Evolutionary conservation across 2,888 invertebrate species (phyloP), one percentile per base, ranked within the genome.

Genomic region (Ariolimax columbianus): DNA sequence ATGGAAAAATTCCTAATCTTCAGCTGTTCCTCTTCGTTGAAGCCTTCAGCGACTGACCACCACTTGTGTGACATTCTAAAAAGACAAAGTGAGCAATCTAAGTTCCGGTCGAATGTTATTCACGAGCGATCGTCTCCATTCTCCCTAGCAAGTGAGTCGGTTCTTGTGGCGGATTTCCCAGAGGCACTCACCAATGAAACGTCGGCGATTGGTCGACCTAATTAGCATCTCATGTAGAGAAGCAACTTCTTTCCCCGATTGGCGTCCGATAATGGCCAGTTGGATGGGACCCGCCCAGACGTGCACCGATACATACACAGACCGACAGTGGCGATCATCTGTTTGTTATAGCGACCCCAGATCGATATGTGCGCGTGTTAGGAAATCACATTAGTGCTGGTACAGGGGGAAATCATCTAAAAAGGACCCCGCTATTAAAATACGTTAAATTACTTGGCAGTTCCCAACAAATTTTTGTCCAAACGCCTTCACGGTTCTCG

Each of bases 371-470:
- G 70, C 77, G 73, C 77, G 86, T 63, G 86, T 55, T 40, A 83
- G 81, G 43, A 87, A 87, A 88, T 88, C 86, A 86, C 83, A 87
- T 88, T 87, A 87, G 68, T 36, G 68, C 43, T 19, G 83, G 82
- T 83, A 84, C 84, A 83, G 63, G 70, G 87, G 87, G 87, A 87
- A 88, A 87, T 87, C 86, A 86, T 75, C 85, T 83, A 83, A 85
- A 78, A 84, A 84, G 87, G 84, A 83, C 55, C 68, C 59, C 84
- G 85, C 87, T 86, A 88, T 88, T 88, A 88, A 88, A 88, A 87
- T 83, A 84, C 87, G 87, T 87, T 87, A 86, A 87, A 88, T 88
- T 88, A 88, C 82, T n/a, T 66, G 6, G 79, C 79, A 68, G 43
- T 63, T 63, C 47, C 43, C n/a, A 59, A 38, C 79, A 23, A 79